phyloP scores from a whole-genome alignment of 1,140 invertebrate genomes.

The Phocides pigmalion region DNA sequence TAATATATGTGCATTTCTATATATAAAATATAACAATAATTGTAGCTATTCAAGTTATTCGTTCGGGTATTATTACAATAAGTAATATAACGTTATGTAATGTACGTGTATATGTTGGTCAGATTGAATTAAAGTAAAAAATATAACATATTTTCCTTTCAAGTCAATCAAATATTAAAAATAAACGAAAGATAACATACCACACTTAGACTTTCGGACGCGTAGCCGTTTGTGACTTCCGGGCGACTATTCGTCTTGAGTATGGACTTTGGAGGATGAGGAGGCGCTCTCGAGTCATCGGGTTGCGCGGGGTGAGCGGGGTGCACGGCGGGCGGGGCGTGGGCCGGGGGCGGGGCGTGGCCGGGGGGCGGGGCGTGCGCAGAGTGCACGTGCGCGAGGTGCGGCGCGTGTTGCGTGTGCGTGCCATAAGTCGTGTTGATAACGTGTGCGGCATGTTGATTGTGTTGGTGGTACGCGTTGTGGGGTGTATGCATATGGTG shows the following conservation, averaged over 20 bases:
- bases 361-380: conserved; percentile 12
- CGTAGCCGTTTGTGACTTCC: conserved; percentile 66
- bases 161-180: no score
- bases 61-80: no score
- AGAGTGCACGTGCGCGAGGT: conserved; percentile 9
- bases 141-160: no score
- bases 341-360: conserved; percentile 4
- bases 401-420: conserved; percentile 17
- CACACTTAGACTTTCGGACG: conserved; percentile 18
- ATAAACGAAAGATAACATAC: background rate
- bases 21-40: no score
- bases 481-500: background rate
- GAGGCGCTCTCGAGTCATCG: conserved; percentile 51
- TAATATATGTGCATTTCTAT: no score
- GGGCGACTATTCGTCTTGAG: conserved; percentile 70
- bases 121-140: no score
- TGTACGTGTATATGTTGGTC: no score
- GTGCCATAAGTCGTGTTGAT: conserved; percentile 6
- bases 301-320: conserved; percentile 21
- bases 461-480: conserved; percentile 18
- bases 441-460: conserved; percentile 5
- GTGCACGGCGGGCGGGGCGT: conserved; percentile 1
- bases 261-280: conserved; percentile 77
- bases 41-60: no score
- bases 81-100: no score